Conservation (phyloP, 92 coral and sea anemone species). For the Porites evermanni region DNA sequence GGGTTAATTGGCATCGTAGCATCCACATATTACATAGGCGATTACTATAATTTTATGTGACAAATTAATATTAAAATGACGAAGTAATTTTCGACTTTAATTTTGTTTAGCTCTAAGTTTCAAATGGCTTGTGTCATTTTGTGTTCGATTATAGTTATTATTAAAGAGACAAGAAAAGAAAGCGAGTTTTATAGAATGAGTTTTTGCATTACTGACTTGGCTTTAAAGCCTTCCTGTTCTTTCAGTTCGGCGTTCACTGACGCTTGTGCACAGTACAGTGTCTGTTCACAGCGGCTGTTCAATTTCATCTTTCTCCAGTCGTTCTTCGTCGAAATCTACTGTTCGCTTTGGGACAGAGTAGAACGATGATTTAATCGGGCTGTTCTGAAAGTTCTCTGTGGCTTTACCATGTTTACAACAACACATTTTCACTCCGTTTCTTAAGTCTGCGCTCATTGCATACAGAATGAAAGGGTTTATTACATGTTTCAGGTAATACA, state of each 20-base stretch:
- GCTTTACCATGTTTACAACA: neutral
- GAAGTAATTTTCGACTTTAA: neutral
- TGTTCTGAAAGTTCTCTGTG: neutral
- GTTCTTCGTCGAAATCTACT: slow-evolving; percentile 5
- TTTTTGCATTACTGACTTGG: too few species aligned
- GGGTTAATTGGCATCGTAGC: neutral
- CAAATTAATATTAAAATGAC: too few species aligned
- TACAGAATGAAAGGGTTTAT: slow-evolving; percentile 60
- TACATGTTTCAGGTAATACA: slow-evolving; percentile 62
- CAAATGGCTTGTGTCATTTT: neutral
- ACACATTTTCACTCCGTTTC: slow-evolving; percentile 20
- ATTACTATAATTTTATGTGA: neutral
- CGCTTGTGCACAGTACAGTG: too few species aligned
- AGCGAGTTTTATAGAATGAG: too few species aligned
- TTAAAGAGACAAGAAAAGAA: neutral
- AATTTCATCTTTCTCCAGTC: neutral
- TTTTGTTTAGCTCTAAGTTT: neutral
- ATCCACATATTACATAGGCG: neutral
- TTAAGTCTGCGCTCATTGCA: slow-evolving; percentile 58
- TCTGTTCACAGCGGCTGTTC: neutral
- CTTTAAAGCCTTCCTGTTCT: too few species aligned
- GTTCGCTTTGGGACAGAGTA: neutral
- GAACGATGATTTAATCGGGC: neutral
- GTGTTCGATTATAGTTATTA: neutral
- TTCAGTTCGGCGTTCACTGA: too few species aligned